Evolutionary conservation across 2,888 invertebrate species (phyloP).

Genomic region (Agrilus mali): DNA sequence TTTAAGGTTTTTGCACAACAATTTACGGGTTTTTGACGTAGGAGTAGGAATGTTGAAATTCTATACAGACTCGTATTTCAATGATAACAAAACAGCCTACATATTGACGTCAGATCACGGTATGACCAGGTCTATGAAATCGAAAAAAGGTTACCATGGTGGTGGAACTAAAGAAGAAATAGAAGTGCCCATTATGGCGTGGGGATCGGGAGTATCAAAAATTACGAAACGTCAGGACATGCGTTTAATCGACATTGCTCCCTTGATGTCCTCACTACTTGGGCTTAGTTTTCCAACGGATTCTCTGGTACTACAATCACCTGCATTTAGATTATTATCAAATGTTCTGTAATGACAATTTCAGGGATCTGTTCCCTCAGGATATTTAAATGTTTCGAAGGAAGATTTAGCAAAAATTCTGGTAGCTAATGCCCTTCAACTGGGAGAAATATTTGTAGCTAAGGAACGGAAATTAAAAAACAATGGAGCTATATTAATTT

Average conservation of each 20-base stretch:
- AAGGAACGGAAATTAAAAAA: conserved; percentile 50
- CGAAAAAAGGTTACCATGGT: conserved; percentile 93
- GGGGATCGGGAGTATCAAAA: conserved; percentile 75
- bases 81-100: conserved; percentile 68
- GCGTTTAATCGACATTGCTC: conserved; percentile 85
- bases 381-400: conserved; percentile 45
- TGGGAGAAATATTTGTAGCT: conserved; percentile 56
- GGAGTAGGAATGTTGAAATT: too few relatives aligned
- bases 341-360: conserved; percentile 7
- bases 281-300: conserved; percentile 84
- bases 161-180: conserved; percentile 84
- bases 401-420: conserved; percentile 52
- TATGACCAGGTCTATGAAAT: conserved; percentile 93
- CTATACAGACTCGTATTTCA: conserved; percentile 47
- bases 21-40: too few relatives aligned
- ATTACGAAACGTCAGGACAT: conserved; percentile 45
- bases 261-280: conserved; percentile 74
- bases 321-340: neutral
- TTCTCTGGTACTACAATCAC: conserved; percentile 50
- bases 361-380: conserved; percentile 42
- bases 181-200: conserved; percentile 81
- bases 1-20: too few relatives aligned
- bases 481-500: conserved; percentile 17
- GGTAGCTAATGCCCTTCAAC: conserved; percentile 64
- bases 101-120: conserved; percentile 95